Evolutionary conservation across 2,113 vertebrate genomes (phyloP).

Genomic region (Nicator chloris): DNA sequence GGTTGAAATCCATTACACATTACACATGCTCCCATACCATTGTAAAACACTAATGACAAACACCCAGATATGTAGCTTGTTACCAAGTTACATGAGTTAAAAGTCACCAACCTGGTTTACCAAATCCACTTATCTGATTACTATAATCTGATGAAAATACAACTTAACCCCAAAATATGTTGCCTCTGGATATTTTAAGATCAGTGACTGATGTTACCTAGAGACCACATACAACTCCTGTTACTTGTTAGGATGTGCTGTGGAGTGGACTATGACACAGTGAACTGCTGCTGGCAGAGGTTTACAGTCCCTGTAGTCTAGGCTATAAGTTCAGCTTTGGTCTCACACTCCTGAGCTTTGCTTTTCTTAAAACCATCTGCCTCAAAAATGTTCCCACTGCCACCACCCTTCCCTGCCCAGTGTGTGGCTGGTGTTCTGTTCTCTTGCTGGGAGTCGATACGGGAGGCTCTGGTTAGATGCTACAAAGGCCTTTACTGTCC

Average conservation of each 20-base stretch:
- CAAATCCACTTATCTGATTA: slow-evolving; percentile 9
- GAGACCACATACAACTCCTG: not conserved
- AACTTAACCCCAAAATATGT: not conserved
- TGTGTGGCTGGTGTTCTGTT: fast-evolving
- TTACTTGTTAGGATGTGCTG: not conserved
- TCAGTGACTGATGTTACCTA: not conserved
- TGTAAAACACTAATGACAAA: not conserved
- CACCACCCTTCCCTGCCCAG: not conserved
- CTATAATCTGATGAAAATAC: slow-evolving; percentile 8
- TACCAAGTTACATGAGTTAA: not conserved
- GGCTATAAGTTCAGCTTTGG: not conserved
- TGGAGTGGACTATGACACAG: not conserved
- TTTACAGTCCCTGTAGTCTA: not conserved
- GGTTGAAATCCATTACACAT: not conserved
- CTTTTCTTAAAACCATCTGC: not conserved
- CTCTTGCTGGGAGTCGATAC: fast-evolving
- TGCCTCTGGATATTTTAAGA: not conserved
- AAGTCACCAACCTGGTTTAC: not conserved
- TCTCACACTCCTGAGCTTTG: not conserved
- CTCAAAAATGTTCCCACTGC: not conserved
- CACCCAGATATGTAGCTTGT: not conserved
- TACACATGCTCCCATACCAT: not conserved
- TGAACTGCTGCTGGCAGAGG: not conserved
- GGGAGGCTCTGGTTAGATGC: not conserved
- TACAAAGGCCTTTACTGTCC: not conserved